A percentile compares a stretch with the other conserved stretches of the same genome.
Evolutionary conservation across 2,888 invertebrate genomes (phyloP).

Genomic region (Lysandra bellargus): DNA sequence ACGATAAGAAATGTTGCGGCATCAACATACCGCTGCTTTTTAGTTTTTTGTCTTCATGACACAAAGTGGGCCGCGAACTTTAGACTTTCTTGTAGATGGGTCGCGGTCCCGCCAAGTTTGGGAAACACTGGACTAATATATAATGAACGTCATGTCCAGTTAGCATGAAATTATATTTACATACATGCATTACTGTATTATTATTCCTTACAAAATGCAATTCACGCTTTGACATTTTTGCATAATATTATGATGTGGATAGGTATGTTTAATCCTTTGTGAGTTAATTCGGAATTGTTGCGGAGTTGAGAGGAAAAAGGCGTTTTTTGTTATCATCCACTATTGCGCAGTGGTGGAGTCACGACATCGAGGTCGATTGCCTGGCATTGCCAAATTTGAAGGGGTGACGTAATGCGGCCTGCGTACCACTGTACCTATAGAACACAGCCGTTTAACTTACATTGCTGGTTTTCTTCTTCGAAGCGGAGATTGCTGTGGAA

Average conservation of each 20-base stretch:
- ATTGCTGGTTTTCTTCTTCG: not conserved
- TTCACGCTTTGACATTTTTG: not conserved
- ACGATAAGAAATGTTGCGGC: too few relatives aligned
- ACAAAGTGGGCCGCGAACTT: too few relatives aligned
- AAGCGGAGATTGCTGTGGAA: not conserved
- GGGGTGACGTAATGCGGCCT: constrained; percentile 55
- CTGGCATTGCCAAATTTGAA: constrained; percentile 71
- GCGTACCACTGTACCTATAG: constrained; percentile 21
- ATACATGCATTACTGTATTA: not conserved
- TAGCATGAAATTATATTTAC: not conserved
- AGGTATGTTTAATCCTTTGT: not conserved
- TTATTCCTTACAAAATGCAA: not conserved
- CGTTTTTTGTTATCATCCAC: constrained; percentile 39
- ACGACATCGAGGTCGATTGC: constrained; percentile 64
- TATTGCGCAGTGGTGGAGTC: constrained; percentile 48
- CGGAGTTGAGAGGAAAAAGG: constrained; percentile 29
- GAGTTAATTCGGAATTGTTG: not conserved
- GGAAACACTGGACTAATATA: too few relatives aligned
- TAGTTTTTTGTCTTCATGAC: too few relatives aligned
- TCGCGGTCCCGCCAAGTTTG: too few relatives aligned
- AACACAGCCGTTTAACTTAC: constrained; percentile 22
- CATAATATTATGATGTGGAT: not conserved
- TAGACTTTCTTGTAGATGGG: too few relatives aligned
- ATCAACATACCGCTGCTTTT: too few relatives aligned
- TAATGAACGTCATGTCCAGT: not conserved